phyloP scores from a whole-genome alignment of 2,113 vertebrate genomes.

The Plecturocebus donacophilus region DNA sequence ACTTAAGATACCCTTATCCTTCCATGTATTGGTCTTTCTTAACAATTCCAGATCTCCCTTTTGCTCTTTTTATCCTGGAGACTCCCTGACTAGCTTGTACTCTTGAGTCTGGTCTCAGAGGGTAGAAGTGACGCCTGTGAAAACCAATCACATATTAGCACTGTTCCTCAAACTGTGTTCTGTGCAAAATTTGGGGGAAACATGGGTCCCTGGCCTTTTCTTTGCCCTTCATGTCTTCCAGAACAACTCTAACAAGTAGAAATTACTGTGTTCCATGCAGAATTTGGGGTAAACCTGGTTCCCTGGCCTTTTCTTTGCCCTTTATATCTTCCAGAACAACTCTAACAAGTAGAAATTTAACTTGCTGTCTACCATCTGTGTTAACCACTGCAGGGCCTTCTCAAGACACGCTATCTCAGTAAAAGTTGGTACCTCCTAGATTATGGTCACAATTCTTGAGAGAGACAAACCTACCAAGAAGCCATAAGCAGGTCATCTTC shows the following conservation, averaged over 20 bases:
- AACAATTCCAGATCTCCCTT: background rate
- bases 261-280: background rate
- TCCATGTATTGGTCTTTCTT: background rate
- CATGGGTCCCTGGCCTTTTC: background rate
- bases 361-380: background rate
- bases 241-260: conserved; percentile 23
- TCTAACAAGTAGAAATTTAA: conserved; percentile 21
- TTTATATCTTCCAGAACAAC: background rate
- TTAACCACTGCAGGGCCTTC: background rate
- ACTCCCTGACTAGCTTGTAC: background rate
- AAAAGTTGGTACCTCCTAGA: background rate
- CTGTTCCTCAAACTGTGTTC: background rate
- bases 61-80: background rate
- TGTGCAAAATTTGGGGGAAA: background rate
- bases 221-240: background rate
- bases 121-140: background rate
- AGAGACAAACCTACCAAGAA: background rate
- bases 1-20: background rate
- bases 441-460: background rate
- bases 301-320: background rate
- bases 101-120: background rate
- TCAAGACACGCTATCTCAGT: background rate
- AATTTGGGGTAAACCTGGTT: background rate
- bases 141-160: background rate
- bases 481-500: background rate